These are phyloP conservation scores for Rhabdomys dilectus DNA, from an alignment of 2,113 vertebrate genomes.

Conservation along the genomic window DNA sequence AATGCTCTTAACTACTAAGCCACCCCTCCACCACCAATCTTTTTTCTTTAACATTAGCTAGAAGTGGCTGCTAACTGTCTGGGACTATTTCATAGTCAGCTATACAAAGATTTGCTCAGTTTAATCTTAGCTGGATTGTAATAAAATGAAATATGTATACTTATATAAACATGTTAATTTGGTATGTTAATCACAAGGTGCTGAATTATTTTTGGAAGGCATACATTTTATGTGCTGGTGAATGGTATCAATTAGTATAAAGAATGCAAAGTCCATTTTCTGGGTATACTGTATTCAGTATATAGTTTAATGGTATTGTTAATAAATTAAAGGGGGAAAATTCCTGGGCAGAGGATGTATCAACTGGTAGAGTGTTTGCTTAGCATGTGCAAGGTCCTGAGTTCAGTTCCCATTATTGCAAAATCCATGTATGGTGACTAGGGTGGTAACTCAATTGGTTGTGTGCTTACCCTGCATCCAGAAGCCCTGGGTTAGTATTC, in stretches of 20 bases:
- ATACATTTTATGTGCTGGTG: conserved; percentile 33
- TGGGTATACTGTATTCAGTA: conserved; percentile 9
- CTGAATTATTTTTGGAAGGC: conserved; percentile 52
- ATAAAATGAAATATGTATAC: neutral
- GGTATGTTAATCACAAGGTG: conserved; percentile 6
- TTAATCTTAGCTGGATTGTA: conserved; percentile 27
- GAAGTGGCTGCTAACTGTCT: neutral
- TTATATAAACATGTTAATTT: neutral
- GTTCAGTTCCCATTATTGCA: neutral
- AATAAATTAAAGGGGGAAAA: conserved; percentile 26
- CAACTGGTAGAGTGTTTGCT: neutral
- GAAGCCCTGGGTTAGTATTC: no score
- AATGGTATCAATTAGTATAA: neutral
- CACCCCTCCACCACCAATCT: neutral
- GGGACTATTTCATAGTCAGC: conserved; percentile 18
- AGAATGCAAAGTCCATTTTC: conserved; percentile 43
- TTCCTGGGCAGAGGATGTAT: neutral
- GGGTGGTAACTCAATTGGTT: no score
- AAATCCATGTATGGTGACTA: no score
- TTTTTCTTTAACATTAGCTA: conserved; percentile 46
- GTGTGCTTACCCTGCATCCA: no score
- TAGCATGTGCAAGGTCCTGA: neutral
- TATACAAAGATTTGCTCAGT: conserved; percentile 19
- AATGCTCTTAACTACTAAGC: neutral
- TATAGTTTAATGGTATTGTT: conserved; percentile 42